These are phyloP conservation scores for Dromas ardeola DNA, from an alignment of 2,113 vertebrate species.

Conservation along the genomic window DNA sequence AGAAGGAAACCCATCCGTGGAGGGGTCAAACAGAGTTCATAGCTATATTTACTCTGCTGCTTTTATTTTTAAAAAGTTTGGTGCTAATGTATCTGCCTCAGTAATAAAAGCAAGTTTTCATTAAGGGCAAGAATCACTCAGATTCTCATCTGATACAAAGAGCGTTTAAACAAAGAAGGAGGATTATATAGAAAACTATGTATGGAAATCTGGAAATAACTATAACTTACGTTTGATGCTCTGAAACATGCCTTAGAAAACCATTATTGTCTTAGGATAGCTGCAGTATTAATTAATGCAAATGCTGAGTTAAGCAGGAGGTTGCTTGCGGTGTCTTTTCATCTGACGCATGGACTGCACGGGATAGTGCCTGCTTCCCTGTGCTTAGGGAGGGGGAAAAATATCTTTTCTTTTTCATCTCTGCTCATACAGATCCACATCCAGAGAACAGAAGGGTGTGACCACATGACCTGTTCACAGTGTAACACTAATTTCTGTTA, in stretches of 20 bases:
- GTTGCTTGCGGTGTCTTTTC: background rate
- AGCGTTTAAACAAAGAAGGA: background rate
- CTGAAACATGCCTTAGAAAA: background rate
- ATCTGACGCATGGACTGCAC: background rate
- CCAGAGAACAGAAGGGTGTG: slow-evolving; percentile 96
- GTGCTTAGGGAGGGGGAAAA: background rate
- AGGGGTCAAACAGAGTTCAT: background rate
- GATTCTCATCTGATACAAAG: background rate
- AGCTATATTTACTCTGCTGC: background rate
- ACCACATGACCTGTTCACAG: slow-evolving; percentile 97
- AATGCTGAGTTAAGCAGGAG: background rate
- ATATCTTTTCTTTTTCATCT: background rate
- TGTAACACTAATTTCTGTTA: slow-evolving; percentile 99
- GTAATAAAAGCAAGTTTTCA: background rate
- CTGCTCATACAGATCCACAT: slow-evolving; percentile 87
- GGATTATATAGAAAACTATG: background rate
- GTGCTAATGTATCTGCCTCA: background rate
- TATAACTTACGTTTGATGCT: background rate
- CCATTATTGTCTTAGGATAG: background rate
- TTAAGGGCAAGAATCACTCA: background rate
- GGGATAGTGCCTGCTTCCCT: background rate
- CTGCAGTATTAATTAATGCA: background rate
- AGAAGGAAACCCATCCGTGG: background rate
- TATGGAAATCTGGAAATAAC: background rate
- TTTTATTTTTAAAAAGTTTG: background rate